Evolutionary conservation across 2,113 vertebrate species (phyloP), one percentile per base, ranked within the genome.

Genomic region (Labrus mixtus): DNA sequence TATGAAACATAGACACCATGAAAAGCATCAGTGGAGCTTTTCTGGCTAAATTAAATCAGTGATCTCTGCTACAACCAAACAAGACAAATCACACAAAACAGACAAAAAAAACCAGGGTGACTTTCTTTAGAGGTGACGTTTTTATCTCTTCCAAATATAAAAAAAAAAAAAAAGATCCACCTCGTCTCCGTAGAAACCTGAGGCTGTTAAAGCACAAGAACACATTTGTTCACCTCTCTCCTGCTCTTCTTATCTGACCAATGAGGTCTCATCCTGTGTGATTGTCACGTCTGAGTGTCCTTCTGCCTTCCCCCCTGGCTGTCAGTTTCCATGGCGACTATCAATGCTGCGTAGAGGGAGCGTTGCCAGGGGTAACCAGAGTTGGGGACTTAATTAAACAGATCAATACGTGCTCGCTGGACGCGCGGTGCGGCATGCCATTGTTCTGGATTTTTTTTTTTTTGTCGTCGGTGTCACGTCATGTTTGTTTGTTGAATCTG

Each of bases 291-390:
- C 37, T 2, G 53, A 45, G 56, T 5, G 54, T 22, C 51, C 68
- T 62, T 76, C 1, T 48, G 46, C 62, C 46, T 41, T 73, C 68
- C 88, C 78, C 73, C 68, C 78, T 57, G 76, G 70, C 84, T 89
- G 77, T 80, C 89, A 90, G 94, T 95, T 94, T 85, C 93, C 63
- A 91, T 90, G 92, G 89, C 8, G 76, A 94, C 91, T 86, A 74
- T 82, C 77, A 79, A 91, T 94, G 89, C 76, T 17, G 87, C 73
- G 76, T 62, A 81, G 88, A 91, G 81, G 89, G 79, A 80, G 87
- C 22, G 93, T 94, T 94, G 92, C 92, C 82, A 89, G 69, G 86
- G 91, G 94, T 67, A 91, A 94, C 91, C 10, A 81, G 72, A 89
- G 85, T 81, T 63, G 68, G 61, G 81, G 79, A 48, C 90, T 91